Conservation (phyloP, 2,113 vertebrate genomes). For the Chloebia gouldiae region DNA sequence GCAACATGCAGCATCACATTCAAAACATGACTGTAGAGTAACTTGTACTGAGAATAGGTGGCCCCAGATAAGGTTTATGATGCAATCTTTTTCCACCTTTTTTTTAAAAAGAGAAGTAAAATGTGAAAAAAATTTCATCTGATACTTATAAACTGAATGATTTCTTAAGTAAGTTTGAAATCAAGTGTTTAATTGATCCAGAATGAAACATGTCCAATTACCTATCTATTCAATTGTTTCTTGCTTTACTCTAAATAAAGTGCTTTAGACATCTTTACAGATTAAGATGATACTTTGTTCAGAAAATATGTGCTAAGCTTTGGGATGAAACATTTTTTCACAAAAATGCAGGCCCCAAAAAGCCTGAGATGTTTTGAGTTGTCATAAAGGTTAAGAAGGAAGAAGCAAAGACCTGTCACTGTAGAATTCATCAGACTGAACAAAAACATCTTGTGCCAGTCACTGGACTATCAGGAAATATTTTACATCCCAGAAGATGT, state of each 20-base stretch:
- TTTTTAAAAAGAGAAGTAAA: background rate
- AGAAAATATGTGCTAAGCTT: background rate
- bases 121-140: background rate
- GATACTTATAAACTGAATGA: background rate
- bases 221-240: background rate
- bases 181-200: background rate
- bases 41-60: background rate
- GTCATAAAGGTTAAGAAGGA: background rate
- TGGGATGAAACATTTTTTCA: background rate
- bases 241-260: background rate
- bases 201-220: background rate
- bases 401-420: background rate
- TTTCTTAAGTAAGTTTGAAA: background rate
- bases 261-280: background rate
- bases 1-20: background rate
- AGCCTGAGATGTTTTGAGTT: background rate
- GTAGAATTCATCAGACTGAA: background rate
- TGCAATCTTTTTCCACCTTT: background rate
- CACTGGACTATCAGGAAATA: background rate
- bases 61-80: accelerated
- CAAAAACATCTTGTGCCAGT: background rate
- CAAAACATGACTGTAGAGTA: background rate
- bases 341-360: background rate
- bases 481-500: background rate
- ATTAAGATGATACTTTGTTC: background rate